These are phyloP conservation scores for Hycleus cichorii DNA, from an alignment of 1,140 invertebrate species.

Conservation along the genomic window DNA sequence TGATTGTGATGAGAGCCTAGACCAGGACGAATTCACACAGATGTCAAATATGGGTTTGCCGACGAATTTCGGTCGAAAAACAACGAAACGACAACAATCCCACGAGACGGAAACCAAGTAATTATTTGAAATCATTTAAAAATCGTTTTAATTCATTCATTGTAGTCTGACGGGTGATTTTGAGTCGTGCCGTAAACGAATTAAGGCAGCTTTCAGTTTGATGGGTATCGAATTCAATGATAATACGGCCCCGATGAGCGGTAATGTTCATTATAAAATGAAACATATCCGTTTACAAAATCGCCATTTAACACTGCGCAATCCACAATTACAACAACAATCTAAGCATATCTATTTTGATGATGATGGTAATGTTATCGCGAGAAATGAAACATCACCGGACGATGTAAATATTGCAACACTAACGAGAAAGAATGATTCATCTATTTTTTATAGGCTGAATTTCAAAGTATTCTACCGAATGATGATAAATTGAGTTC, in stretches of 20 bases:
- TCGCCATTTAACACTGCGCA: constrained; percentile 47
- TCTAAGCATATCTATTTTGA: constrained; percentile 56
- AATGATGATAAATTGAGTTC: constrained; percentile 20
- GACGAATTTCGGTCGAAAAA: constrained; percentile 25
- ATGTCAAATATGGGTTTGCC: constrained; percentile 34
- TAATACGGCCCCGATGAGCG: constrained; percentile 40
- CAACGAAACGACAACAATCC: not conserved
- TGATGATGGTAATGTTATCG: constrained; percentile 51
- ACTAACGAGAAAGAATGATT: not conserved
- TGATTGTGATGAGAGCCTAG: constrained; percentile 21
- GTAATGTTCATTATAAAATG: constrained; percentile 57
- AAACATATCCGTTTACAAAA: constrained; percentile 53
- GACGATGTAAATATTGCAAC: constrained; percentile 8
- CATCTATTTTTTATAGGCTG: not conserved
- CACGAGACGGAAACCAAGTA: not conserved
- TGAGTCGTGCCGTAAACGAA: constrained; percentile 25
- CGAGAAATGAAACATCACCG: constrained; percentile 4
- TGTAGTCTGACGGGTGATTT: constrained; percentile 8
- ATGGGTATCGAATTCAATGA: constrained; percentile 55
- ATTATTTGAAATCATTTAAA: not conserved
- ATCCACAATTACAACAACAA: constrained; percentile 29
- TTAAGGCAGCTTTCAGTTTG: constrained; percentile 56
- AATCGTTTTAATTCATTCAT: not conserved
- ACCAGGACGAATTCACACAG: constrained; percentile 28
- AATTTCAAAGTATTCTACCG: constrained; percentile 6